Evolutionary conservation across 2,797 vertebrate species (phyloP).

Genomic region (Echiichthys vipera): DNA sequence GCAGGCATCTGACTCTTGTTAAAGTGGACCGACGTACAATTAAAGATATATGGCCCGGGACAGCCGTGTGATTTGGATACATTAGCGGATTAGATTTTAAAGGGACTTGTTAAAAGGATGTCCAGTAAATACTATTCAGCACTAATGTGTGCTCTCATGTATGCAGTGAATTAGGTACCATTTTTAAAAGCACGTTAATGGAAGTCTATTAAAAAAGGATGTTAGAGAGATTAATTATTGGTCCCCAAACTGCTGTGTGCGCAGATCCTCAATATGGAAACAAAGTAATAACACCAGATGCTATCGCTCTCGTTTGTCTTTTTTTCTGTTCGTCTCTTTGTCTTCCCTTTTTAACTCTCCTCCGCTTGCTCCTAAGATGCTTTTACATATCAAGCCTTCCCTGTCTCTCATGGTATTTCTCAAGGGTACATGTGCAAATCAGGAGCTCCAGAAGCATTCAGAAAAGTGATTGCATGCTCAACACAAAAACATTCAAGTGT

Average conservation of each 20-base stretch:
- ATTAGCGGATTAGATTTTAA: conserved; percentile 85
- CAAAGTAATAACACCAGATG: conserved; percentile 49
- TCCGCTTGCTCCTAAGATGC: not conserved
- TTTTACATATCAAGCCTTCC: conserved; percentile 1
- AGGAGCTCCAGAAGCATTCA: not conserved
- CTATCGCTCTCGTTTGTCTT: conserved; percentile 48
- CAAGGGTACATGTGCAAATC: not conserved
- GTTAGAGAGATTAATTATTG: conserved; percentile 69
- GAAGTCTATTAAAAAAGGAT: conserved; percentile 71
- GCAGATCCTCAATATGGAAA: conserved; percentile 53
- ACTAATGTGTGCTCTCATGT: conserved; percentile 58
- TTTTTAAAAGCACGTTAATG: conserved; percentile 77
- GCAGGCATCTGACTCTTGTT: conserved; percentile 80
- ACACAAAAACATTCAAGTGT: not conserved
- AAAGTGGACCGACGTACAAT: conserved; percentile 75
- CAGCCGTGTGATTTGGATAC: conserved; percentile 80
- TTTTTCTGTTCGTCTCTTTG: conserved; percentile 8
- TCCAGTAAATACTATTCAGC: conserved; percentile 74
- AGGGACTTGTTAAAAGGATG: conserved; percentile 72
- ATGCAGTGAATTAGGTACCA: conserved; percentile 53
- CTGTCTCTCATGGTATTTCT: not conserved
- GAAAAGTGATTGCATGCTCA: not conserved
- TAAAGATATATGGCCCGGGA: conserved; percentile 81
- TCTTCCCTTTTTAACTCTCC: not conserved
- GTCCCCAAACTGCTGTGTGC: conserved; percentile 60